Evolutionary conservation across 64 coral and sea anemone species (phyloP).

Genomic region (Montipora efflorescens): DNA sequence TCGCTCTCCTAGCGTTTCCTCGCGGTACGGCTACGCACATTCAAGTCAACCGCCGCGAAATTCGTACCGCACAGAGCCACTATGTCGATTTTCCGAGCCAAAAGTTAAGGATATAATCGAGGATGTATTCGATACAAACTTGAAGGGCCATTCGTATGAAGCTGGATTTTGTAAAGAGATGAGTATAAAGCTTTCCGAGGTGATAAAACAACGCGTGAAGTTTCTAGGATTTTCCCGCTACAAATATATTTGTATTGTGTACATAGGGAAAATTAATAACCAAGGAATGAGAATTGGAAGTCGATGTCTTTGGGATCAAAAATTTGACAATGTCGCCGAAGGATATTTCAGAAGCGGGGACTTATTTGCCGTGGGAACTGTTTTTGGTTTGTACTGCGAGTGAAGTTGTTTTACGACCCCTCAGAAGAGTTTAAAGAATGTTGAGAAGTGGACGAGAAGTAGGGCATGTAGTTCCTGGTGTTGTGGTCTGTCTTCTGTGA

Average conservation of each 20-base stretch:
- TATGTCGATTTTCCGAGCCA: constrained; percentile 56
- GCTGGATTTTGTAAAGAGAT: constrained; percentile 78
- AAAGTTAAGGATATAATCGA: constrained; percentile 89
- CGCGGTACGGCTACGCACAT: constrained; percentile 33
- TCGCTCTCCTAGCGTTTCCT: constrained; percentile 66
- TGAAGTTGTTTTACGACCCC: neutral
- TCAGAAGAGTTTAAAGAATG: neutral
- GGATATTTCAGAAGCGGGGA: constrained; percentile 74
- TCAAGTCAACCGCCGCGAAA: constrained; percentile 55
- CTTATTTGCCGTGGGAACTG: constrained; percentile 80
- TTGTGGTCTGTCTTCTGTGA: neutral
- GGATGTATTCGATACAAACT: constrained; percentile 64
- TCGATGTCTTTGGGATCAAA: constrained; percentile 83
- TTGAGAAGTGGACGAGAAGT: neutral
- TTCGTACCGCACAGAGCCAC: constrained; percentile 68
- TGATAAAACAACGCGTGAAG: constrained; percentile 87
- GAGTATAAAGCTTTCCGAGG: constrained; percentile 78
- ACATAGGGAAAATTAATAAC: constrained; percentile 83
- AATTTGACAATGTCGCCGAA: constrained; percentile 79
- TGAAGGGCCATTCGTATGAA: constrained; percentile 69
- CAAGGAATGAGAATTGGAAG: constrained; percentile 86
- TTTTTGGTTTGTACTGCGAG: constrained; percentile 87
- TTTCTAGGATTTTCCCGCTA: constrained; percentile 82
- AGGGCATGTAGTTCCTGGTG: neutral
- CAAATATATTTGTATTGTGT: constrained; percentile 85